A percentile compares a stretch with the other conserved stretches of the same genome.
phyloP scores from a whole-genome alignment of 2,113 vertebrate species.

The Gallinago paraguaiae region DNA sequence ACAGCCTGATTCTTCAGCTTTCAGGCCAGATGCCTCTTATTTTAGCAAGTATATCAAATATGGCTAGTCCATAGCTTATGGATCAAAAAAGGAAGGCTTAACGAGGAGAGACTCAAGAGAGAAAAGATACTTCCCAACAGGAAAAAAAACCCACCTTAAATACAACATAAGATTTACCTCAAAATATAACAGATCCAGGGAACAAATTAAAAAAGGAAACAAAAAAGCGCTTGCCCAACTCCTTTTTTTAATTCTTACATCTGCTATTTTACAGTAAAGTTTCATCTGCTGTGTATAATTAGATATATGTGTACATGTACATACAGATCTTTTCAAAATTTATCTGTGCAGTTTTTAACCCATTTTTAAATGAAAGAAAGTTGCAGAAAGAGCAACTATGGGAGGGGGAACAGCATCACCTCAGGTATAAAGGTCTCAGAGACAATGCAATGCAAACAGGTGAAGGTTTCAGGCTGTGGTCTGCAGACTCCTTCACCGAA shows the following conservation, averaged over 20 bases:
- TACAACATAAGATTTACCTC: background rate
- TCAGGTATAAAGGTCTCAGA: background rate
- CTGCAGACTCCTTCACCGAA: background rate
- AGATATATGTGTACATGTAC: background rate
- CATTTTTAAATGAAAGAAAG: background rate
- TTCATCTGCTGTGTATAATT: constrained; percentile 28
- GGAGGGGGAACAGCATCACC: background rate
- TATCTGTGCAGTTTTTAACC: background rate
- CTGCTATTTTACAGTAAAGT: constrained; percentile 36
- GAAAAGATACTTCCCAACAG: background rate
- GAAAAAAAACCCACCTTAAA: background rate
- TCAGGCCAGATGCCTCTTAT: background rate
- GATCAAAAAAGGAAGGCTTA: background rate
- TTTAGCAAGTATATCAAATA: background rate
- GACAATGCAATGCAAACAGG: background rate
- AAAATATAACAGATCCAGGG: background rate
- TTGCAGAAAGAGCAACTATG: background rate
- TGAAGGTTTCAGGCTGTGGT: background rate
- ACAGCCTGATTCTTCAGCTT: background rate
- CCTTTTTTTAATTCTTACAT: constrained; percentile 34
- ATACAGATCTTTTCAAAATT: background rate
- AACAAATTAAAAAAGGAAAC: constrained; percentile 45
- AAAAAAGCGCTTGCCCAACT: background rate
- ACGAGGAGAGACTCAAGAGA: background rate
- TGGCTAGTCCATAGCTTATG: background rate